These are phyloP conservation scores for Atlantisia rogersi DNA, from an alignment of 2,113 vertebrate species.

Conservation along the genomic window DNA sequence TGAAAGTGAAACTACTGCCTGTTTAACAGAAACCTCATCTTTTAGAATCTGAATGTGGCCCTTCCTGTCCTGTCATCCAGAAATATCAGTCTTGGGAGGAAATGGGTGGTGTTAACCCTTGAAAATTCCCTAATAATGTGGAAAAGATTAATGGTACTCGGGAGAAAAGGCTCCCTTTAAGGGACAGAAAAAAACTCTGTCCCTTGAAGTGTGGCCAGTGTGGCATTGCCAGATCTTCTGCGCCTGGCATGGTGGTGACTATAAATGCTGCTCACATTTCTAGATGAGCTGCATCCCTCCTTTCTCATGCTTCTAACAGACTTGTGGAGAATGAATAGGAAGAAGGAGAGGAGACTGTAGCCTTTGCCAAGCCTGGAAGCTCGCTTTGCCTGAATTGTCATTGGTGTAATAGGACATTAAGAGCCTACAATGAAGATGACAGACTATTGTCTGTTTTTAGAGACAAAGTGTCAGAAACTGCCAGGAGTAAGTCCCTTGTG, in stretches of 20 bases:
- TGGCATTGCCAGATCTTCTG: neutral
- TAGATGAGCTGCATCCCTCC: neutral
- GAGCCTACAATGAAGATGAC: neutral
- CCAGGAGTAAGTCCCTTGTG: neutral
- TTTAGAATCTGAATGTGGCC: neutral
- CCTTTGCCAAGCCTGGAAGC: constrained; percentile 8
- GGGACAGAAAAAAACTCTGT: neutral
- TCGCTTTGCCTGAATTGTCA: neutral
- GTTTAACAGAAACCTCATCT: neutral
- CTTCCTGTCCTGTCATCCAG: neutral
- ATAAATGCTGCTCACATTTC: neutral
- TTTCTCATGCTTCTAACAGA: neutral
- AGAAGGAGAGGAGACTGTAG: neutral
- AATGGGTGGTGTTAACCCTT: neutral
- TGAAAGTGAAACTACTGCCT: neutral
- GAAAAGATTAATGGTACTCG: neutral
- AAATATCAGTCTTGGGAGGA: neutral
- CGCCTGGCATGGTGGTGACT: fast-evolving
- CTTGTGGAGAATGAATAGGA: neutral
- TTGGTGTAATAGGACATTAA: neutral
- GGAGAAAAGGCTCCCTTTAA: neutral
- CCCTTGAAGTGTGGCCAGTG: neutral
- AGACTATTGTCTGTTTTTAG: neutral
- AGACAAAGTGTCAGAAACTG: neutral
- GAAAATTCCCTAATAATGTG: neutral